Evolutionary conservation across 2,113 vertebrate genomes (phyloP), one percentile per base, ranked within the genome.

Genomic region (Engystomops pustulosus): DNA sequence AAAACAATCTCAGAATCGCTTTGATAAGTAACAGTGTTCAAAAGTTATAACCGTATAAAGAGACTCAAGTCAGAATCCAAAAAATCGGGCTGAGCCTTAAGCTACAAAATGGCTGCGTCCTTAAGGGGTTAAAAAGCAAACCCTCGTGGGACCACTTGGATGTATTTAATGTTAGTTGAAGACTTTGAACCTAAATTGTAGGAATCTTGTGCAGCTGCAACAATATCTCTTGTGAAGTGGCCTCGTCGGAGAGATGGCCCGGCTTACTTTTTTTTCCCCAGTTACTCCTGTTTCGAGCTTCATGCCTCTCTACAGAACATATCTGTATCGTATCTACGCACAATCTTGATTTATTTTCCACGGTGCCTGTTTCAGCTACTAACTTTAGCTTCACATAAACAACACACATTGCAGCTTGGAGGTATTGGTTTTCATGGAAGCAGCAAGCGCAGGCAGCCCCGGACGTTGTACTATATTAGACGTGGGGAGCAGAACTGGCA

Each of bases 391-490:
- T 85, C 69, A 15, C 65, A 3, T 82, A 74, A 7, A 18, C 79
- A 88, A 85, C 85, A 82, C 72, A 82, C 85, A 84, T 78, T 80
- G 87, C 86, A 92, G 62, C 55, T 85, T 55, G 75, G 86, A 86
- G 87, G 86, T 85, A 23, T 88, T 88, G 81, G 71, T 87, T 93
- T 87, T 90, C 88, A 86, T 79, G 74, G 81, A 86, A 81, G 81
- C 85, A n/a, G 79, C 36, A 27, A 78, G 83, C 79, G 85, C 87
- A 88, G 84, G 87, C 79, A 86, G 68, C 69, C 9, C 18, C 53
- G 0, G 23, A 45, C 82, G 71, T 83, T 80, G 49, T 86, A 72
- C 84, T 69, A 79, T 67, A 67, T 81, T 49, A 70, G 75, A 1
- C 15, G 32, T 1, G 18, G 62, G 18, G 15, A 58, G 70, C 80